Evolutionary conservation across 2,888 invertebrate species (phyloP).

Genomic region (Sarcophaga subvicina): DNA sequence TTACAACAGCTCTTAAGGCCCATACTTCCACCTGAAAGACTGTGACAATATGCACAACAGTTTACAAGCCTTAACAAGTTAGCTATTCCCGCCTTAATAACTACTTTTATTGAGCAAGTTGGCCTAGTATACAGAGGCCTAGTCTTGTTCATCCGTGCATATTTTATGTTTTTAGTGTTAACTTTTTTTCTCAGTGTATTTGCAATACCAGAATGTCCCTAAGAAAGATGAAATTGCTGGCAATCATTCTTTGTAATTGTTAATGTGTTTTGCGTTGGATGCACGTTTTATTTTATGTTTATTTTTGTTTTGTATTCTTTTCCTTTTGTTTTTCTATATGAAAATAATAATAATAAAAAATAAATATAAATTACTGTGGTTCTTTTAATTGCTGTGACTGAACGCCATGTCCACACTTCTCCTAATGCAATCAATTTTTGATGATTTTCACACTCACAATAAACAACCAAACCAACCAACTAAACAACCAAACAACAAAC

Average conservation of each 20-base stretch:
- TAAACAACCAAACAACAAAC: constrained; percentile 1
- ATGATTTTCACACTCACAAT: constrained; percentile 66
- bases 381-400: constrained; percentile 53
- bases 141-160: too few species aligned
- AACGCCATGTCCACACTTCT: constrained; percentile 66
- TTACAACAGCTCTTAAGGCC: too few species aligned
- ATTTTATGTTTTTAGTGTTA: too few species aligned
- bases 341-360: constrained; percentile 32
- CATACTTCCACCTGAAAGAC: too few species aligned
- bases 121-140: too few species aligned
- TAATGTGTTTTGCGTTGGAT: constrained; percentile 46
- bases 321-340: not conserved
- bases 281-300: constrained; percentile 60
- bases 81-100: too few species aligned
- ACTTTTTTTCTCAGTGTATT: constrained; percentile 43
- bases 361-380: constrained; percentile 45
- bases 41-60: fast-evolving
- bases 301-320: constrained; percentile 39
- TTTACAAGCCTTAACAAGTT: too few species aligned
- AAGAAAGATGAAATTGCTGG: too few species aligned
- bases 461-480: constrained; percentile 35
- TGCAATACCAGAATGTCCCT: too few species aligned
- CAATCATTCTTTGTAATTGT: not conserved
- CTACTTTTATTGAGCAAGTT: too few species aligned
- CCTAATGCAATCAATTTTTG: constrained; percentile 80